Evolutionary conservation across 2,797 vertebrate genomes (phyloP), one percentile per base, ranked within the genome.

Genomic region (Danionella dracula): DNA sequence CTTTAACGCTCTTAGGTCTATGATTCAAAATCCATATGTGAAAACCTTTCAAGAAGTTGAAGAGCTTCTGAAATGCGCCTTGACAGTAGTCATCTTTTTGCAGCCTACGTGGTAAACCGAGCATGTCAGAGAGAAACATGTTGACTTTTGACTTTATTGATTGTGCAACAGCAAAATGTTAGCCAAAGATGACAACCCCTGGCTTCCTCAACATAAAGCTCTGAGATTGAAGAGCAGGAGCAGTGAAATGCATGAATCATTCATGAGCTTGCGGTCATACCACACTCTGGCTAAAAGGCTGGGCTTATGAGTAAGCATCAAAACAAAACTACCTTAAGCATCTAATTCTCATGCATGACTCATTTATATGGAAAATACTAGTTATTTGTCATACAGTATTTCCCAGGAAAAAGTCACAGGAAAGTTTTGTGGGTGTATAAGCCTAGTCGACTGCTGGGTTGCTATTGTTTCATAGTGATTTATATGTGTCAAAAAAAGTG

Each of bases 141-240:
- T 44, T 50, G 57, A 49, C 71, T 71, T 70, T 69, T 49, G 66
- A 67, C 56, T 68, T 71, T 79, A 84, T 82, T 78, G 80, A 84
- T 85, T 71, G 71, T 66, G 34, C 61, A 60, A 75, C 72, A 54
- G 69, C 72, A 75, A 29, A 67, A 57, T 11, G 38, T 55, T 74
- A 31, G 44, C 56, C 53, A 49, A 70, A 72, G 49, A 64, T 41
- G 60, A 49, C 48, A 32, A 42, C 61, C 48, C 35, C 31, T 62
- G 46, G 23, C 56, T 54, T 44, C 37, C 49, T 15, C 51, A 40
- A 16, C 56, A 66, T 68, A 48, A 70, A 71, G 54, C 55, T 20
- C n/a, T 41, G 27, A 49, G 32, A 72, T 56, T 42, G 21, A 59
- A 63, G 51, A 34, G 60, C 45, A 20, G 46, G 51, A 67, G 55